These are phyloP conservation scores for Diphyllodes magnificus DNA, from an alignment of 2,113 vertebrate species.

Conservation along the genomic window DNA sequence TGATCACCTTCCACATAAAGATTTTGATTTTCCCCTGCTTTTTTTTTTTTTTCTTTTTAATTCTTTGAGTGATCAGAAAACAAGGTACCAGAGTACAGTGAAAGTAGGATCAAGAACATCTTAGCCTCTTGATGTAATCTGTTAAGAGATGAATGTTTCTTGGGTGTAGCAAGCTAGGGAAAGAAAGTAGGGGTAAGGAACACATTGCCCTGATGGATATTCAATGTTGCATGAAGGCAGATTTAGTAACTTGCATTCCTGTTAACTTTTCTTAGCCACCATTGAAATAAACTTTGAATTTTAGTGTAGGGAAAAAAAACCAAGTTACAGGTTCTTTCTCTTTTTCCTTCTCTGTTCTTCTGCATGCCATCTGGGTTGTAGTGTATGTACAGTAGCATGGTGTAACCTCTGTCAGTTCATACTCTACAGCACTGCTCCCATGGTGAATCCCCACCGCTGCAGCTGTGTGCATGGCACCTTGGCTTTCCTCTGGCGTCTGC, in stretches of 20 bases:
- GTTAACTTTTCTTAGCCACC: not conserved
- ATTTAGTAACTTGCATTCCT: not conserved
- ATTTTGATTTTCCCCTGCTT: fast-evolving
- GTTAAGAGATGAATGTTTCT: not conserved
- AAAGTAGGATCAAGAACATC: not conserved
- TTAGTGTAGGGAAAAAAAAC: not conserved
- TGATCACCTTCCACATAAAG: not conserved
- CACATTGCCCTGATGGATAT: not conserved
- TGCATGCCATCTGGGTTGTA: not conserved
- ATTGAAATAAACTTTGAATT: not conserved
- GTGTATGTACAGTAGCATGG: not conserved
- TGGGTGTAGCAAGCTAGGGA: not conserved
- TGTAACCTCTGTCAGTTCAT: not conserved
- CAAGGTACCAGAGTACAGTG: not conserved
- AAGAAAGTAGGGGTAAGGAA: not conserved
- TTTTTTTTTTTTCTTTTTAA: not conserved
- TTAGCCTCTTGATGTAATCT: not conserved
- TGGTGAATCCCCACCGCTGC: fast-evolving
- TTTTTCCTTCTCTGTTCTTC: not conserved
- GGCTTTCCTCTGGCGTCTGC: not conserved
- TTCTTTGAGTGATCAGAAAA: not conserved
- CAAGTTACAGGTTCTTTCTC: not conserved
- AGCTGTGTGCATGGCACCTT: not conserved
- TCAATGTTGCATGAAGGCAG: not conserved
- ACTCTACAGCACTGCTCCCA: fast-evolving